These are phyloP conservation scores for Apotomis betuletana DNA, from an alignment of 2,888 invertebrate genomes.

Conservation along the genomic window DNA sequence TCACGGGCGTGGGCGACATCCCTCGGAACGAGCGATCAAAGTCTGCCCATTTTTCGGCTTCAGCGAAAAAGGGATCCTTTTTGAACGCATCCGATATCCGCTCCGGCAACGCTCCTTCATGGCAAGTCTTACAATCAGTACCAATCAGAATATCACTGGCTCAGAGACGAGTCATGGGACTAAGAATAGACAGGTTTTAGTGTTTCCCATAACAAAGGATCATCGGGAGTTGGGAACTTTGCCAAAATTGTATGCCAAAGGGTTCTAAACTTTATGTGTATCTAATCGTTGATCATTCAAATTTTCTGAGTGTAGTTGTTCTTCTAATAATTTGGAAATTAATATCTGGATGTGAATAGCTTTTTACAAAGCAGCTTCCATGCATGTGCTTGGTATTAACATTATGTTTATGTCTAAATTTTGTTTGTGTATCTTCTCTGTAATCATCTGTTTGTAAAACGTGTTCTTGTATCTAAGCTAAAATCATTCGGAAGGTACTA, in stretches of 20 bases:
- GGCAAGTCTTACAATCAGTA: conserved; percentile 78
- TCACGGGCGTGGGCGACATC: conserved; percentile 88
- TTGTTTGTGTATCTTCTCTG: background rate
- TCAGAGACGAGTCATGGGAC: conserved; percentile 24
- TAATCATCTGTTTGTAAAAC: background rate
- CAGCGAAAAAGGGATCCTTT: conserved; percentile 81
- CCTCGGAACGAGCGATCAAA: conserved; percentile 84
- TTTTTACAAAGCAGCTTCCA: conserved; percentile 72
- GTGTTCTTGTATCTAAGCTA: conserved; percentile 31
- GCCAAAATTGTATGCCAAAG: conserved; percentile 17
- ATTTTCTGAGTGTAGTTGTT: conserved; percentile 74
- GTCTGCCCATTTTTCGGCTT: conserved; percentile 80
- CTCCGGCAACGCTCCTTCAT: conserved; percentile 77
- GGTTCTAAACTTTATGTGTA: background rate
- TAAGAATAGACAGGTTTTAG: conserved; percentile 3
- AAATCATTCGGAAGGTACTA: conserved; percentile 68
- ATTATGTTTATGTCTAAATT: conserved; percentile 13
- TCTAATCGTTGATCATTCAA: background rate
- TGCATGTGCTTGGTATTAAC: conserved; percentile 35
- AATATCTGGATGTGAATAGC: conserved; percentile 60
- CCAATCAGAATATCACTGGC: conserved; percentile 47
- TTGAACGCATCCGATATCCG: conserved; percentile 78
- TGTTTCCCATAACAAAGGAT: conserved; percentile 16
- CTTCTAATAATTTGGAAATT: conserved; percentile 53
- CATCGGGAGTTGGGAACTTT: conserved; percentile 2